A percentile compares a stretch with the other conserved stretches of the same genome.
Conservation (phyloP, 2,888 invertebrate species). For the Lysandra bellargus region DNA sequence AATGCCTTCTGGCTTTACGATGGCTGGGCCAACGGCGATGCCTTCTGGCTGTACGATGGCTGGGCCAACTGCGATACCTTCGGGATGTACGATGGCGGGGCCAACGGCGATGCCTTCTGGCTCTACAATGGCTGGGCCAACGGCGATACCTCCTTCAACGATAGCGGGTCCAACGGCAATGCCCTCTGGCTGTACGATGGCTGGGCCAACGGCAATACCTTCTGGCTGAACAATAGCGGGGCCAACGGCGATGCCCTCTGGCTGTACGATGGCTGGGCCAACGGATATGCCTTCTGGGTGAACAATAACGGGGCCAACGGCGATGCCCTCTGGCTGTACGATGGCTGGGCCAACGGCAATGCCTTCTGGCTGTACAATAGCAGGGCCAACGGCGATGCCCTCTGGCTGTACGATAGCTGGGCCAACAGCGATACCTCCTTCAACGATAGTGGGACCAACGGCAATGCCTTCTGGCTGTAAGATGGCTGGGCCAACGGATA, state of each 20-base stretch:
- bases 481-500: constrained; percentile 18
- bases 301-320: not conserved
- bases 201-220: not conserved
- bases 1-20: constrained; percentile 14
- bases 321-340: not conserved
- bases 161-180: constrained; percentile 30
- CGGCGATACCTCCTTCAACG: constrained; percentile 31
- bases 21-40: constrained; percentile 21
- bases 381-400: constrained; percentile 38
- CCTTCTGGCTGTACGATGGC: not conserved
- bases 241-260: constrained; percentile 5
- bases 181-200: constrained; percentile 18
- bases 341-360: not conserved
- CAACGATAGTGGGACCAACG: not conserved
- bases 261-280: not conserved
- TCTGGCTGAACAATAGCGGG: not conserved
- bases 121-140: constrained; percentile 33
- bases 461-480: not conserved
- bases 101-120: constrained; percentile 21
- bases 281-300: not conserved
- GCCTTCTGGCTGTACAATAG: constrained; percentile 32
- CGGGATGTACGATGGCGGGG: constrained; percentile 34
- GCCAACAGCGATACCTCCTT: constrained; percentile 27
- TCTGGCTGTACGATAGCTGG: constrained; percentile 31
- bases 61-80: not conserved